Conservation (phyloP, 2,797 vertebrate species). For the Rhinophrynus dorsalis region DNA sequence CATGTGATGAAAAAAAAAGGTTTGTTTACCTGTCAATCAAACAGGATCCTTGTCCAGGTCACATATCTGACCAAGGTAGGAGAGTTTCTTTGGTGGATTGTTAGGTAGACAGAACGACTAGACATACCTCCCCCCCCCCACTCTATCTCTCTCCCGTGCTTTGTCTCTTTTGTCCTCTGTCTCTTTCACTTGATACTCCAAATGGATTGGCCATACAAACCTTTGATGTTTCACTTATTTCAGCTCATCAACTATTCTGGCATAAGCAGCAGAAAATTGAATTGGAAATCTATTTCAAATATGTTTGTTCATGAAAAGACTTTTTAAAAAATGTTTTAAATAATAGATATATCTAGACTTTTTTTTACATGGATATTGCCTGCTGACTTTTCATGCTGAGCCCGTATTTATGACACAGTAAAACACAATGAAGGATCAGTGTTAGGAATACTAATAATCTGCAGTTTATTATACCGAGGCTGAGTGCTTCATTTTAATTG, state of each 20-base stretch:
- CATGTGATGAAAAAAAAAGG: too few relatives aligned
- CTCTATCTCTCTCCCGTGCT: too few relatives aligned
- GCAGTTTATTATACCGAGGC: conserved; percentile 66
- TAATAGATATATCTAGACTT: conserved; percentile 65
- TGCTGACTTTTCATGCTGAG: conserved; percentile 63
- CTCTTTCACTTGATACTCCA: too few relatives aligned
- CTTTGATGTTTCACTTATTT: too few relatives aligned
- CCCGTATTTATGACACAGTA: conserved; percentile 65
- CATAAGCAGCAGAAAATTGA: conserved; percentile 47
- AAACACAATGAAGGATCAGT: conserved; percentile 61
- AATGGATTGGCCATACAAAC: too few relatives aligned
- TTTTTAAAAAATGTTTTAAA: conserved; percentile 65
- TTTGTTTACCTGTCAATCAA: too few relatives aligned
- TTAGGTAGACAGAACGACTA: too few relatives aligned
- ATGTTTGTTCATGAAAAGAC: conserved; percentile 57
- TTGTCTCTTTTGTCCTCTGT: too few relatives aligned
- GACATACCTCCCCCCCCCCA: too few relatives aligned
- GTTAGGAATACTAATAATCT: conserved; percentile 65
- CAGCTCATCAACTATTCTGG: fast-evolving
- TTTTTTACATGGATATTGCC: conserved; percentile 61
- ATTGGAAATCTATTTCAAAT: conserved; percentile 46
- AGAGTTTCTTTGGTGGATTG: too few relatives aligned
- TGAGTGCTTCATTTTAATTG: conserved; percentile 70
- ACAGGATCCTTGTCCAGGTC: too few relatives aligned
- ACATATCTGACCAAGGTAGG: too few relatives aligned